These are phyloP conservation scores for Pristionchus fissidentatus DNA, from an alignment of 2,888 invertebrate species.

Conservation along the genomic window DNA sequence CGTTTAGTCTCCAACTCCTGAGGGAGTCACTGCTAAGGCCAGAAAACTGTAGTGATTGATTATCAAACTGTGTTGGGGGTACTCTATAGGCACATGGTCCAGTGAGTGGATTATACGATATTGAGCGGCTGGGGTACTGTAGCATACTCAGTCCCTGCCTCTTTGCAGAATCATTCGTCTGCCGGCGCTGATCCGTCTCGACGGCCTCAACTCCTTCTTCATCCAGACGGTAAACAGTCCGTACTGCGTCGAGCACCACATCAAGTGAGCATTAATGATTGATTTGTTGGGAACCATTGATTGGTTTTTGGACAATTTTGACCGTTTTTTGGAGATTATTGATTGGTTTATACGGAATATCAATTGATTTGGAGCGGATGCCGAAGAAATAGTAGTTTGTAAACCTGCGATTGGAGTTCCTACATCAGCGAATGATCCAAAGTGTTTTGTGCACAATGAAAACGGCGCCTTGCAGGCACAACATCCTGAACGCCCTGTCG, in stretches of 20 bases:
- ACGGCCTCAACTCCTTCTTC: slow-evolving; percentile 6
- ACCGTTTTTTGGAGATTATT: not conserved
- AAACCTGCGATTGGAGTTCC: not conserved
- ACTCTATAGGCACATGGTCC: too few species aligned
- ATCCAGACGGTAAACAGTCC: not conserved
- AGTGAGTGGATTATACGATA: too few species aligned
- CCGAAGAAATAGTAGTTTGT: not conserved
- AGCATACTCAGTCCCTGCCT: not conserved
- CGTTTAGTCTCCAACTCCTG: not conserved
- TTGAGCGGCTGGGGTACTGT: too few species aligned
- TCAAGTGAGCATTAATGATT: not conserved
- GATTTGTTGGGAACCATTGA: not conserved
- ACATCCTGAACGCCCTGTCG: not conserved
- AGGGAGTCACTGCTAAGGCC: not conserved
- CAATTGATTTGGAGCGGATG: not conserved
- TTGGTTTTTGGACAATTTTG: not conserved
- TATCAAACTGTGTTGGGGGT: not conserved
- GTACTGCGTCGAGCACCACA: slow-evolving; percentile 1
- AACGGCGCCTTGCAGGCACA: not conserved
- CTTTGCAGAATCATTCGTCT: not conserved
- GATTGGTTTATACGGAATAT: not conserved
- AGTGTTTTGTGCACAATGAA: not conserved
- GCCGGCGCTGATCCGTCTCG: not conserved
- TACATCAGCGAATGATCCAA: not conserved
- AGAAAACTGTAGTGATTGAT: not conserved